phyloP scores from a whole-genome alignment of 2,888 invertebrate species.

The Nyleta sp. region DNA sequence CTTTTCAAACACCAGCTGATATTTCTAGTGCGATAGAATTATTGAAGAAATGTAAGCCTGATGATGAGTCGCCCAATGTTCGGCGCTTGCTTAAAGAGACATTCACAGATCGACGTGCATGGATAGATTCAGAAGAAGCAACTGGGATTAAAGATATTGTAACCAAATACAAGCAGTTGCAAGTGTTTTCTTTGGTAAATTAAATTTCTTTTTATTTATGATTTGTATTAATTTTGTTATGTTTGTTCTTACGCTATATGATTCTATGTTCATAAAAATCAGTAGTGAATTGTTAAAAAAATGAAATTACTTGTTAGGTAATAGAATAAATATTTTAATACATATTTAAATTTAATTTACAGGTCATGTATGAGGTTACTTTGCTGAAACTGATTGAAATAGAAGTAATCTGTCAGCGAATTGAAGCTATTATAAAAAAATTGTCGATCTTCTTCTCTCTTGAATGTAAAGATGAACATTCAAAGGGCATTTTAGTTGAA shows the following conservation, averaged over 20 bases:
- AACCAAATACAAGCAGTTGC: background rate
- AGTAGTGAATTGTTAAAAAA: too few relatives aligned
- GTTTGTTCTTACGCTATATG: background rate
- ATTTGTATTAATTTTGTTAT: background rate
- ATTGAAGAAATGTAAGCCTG: conserved; percentile 9
- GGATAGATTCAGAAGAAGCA: background rate
- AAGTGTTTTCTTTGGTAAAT: conserved; percentile 4
- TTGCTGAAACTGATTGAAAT: conserved; percentile 2
- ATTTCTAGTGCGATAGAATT: background rate
- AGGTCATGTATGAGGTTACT: conserved; percentile 15
- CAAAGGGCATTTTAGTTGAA: background rate
- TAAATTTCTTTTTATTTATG: background rate
- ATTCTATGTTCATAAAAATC: too few relatives aligned
- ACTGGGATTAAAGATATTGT: background rate
- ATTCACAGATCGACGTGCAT: background rate
- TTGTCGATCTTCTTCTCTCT: background rate
- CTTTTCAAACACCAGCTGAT: background rate
- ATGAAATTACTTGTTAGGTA: too few relatives aligned
- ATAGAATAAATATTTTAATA: too few relatives aligned
- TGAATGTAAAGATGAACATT: background rate
- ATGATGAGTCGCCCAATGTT: background rate
- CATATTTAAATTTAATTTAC: background rate
- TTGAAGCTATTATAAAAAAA: background rate
- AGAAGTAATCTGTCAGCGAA: background rate
- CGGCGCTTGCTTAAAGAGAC: background rate